Base-by-base conservation (phyloP, 2,888 invertebrate species). In the Luperina nickerlii region DNA sequence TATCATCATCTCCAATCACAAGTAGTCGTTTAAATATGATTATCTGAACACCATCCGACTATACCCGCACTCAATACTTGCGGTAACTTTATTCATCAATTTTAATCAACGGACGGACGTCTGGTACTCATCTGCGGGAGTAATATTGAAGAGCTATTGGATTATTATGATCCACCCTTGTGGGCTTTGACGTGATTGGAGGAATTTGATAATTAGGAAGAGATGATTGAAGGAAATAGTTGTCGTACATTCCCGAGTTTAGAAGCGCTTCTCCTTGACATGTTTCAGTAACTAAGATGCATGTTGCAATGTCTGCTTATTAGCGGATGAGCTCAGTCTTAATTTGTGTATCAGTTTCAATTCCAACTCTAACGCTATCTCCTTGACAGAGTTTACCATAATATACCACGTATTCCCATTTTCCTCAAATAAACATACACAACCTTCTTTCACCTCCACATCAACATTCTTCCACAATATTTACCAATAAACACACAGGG, bases 1-100 rank as follows among this genome's bases (percentile, higher is more conserved):
- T 45, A 70, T 79, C 48, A 70, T 70, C 71, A 76, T 69, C 70
- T 71, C 20, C 60, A 54, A 84, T 67, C 80, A 76, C 68, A 82
- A 87, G 88, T 72, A 74, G 68, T 60, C 74, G 76, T 74, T 73
- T 63, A 45, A 72, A 80, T 76, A 74, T 74, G 67, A 77, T 78
- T 70, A 74, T 74, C 76, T 71, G 78, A 78, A 69, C 81, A 84
- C 65, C 66, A 32, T 66, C 54, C 65, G 69, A 79, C 76, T 68
- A 38, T 38, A 79, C 66, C 79, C 86, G 51, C 66, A 81, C 89
- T 79, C 72, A 60, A 86, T 85, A 87, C 87, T 84, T 78, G 87
- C 54, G 86, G 67, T 81, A 92, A 92, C 90, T 92, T 91, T 87
- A 81, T 89, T 89, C 93, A 92, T 92, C 90, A 92, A 92, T 92